Conservation (phyloP, 2,797 vertebrate genomes). For the Schizopygopsis malacanthus region DNA sequence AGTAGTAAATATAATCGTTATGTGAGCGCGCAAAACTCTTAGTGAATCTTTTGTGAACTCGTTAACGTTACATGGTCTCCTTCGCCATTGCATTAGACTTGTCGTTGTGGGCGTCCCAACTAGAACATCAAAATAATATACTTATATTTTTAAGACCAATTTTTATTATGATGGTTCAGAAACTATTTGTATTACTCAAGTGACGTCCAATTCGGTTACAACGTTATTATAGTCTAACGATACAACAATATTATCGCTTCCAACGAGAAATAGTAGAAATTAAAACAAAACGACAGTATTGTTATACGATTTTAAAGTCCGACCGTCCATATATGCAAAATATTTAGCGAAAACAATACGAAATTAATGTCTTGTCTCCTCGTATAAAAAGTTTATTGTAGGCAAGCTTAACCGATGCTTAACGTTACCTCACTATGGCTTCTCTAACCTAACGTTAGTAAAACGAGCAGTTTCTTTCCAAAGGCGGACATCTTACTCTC, state of each 20-base stretch:
- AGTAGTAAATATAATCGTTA: neutral
- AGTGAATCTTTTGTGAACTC: constrained; percentile 50
- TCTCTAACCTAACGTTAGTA: constrained; percentile 38
- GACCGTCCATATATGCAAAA: neutral
- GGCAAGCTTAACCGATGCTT: constrained; percentile 20
- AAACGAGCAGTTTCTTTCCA: constrained; percentile 56
- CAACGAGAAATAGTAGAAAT: neutral
- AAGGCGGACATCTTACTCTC: constrained; percentile 72
- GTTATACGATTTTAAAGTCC: neutral
- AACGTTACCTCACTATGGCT: constrained; percentile 45
- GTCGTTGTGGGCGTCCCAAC: constrained; percentile 33
- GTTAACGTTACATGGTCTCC: constrained; percentile 40
- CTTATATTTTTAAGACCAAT: neutral
- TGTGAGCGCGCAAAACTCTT: constrained; percentile 27
- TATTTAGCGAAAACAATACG: neutral
- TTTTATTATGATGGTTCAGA: neutral
- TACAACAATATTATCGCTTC: neutral
- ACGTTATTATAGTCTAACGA: neutral
- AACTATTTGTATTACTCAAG: neutral
- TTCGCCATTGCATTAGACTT: constrained; percentile 47
- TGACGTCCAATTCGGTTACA: neutral
- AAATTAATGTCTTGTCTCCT: neutral
- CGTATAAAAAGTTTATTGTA: constrained; percentile 30
- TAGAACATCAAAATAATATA: constrained; percentile 5
- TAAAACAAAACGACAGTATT: neutral